phyloP scores from a whole-genome alignment of 2,797 vertebrate genomes.

The Enteromius treurensis region DNA sequence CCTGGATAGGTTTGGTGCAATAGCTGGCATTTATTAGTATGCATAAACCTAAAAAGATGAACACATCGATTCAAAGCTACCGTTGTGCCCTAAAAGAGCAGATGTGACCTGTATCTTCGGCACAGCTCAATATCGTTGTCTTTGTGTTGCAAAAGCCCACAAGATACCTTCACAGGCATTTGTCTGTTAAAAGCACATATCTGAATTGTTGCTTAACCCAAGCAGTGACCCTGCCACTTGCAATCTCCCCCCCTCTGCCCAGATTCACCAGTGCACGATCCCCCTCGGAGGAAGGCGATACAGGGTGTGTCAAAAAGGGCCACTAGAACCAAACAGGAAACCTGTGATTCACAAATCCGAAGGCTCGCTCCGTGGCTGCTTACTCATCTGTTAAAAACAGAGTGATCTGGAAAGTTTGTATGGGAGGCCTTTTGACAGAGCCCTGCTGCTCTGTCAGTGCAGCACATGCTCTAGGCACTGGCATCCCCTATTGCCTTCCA shows the following conservation, averaged over 20 bases:
- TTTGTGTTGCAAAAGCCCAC: slow-evolving; percentile 1
- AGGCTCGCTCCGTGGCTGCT: slow-evolving; percentile 73
- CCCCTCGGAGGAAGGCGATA: slow-evolving; percentile 70
- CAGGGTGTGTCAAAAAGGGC: slow-evolving; percentile 69
- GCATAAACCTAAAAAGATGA: not conserved
- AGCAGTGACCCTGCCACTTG: slow-evolving; percentile 80
- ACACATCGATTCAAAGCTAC: not conserved
- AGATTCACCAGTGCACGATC: slow-evolving; percentile 69
- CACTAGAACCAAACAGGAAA: slow-evolving; percentile 71
- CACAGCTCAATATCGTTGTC: not conserved
- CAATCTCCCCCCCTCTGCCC: slow-evolving; percentile 66
- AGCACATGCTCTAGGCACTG: slow-evolving; percentile 86
- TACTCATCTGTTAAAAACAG: slow-evolving; percentile 88
- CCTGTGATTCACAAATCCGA: slow-evolving; percentile 73
- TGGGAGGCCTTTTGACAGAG: slow-evolving; percentile 83
- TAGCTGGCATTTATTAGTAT: not conserved
- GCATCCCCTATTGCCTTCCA: slow-evolving; percentile 84
- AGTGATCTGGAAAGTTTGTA: slow-evolving; percentile 84
- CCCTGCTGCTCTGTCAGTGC: slow-evolving; percentile 87
- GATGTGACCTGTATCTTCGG: not conserved
- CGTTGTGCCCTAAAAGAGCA: not conserved
- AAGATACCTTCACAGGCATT: slow-evolving; percentile 56
- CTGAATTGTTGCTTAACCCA: slow-evolving; percentile 84
- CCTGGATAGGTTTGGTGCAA: slow-evolving; percentile 8
- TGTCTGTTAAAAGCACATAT: slow-evolving; percentile 74